phyloP scores from a whole-genome alignment of 2,113 vertebrate genomes.

The Phrynocephalus versicolor region DNA sequence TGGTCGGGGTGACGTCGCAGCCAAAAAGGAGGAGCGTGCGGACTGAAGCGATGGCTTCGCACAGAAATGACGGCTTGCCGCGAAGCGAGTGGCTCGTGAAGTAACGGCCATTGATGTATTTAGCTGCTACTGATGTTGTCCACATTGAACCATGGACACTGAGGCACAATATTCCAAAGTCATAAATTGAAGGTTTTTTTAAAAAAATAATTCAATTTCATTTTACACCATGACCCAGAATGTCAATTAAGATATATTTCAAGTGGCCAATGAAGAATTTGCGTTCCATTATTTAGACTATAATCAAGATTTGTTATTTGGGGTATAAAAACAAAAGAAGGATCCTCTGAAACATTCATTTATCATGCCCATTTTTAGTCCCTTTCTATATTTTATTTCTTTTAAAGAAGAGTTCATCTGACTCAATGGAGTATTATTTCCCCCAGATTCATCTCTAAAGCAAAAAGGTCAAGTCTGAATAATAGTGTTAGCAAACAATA shows the following conservation, averaged over 20 bases:
- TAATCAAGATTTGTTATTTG: not conserved
- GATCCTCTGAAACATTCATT: not conserved
- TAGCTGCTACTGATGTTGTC: too few relatives aligned
- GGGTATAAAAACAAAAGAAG: not conserved
- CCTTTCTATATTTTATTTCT: not conserved
- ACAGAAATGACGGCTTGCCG: too few relatives aligned
- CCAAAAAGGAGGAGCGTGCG: too few relatives aligned
- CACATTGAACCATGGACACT: too few relatives aligned
- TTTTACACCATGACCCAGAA: not conserved
- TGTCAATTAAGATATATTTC: not conserved
- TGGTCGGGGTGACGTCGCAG: too few relatives aligned
- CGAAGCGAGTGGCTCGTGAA: too few relatives aligned
- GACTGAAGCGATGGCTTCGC: too few relatives aligned
- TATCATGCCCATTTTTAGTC: rapidly evolving
- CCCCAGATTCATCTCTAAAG: not conserved
- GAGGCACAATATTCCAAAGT: too few relatives aligned
- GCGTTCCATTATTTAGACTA: not conserved
- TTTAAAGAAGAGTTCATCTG: not conserved
- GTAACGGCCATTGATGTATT: too few relatives aligned
- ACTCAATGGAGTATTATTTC: rapidly evolving
- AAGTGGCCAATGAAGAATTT: rapidly evolving
- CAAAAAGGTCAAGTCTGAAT: not conserved
- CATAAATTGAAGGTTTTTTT: too few relatives aligned
- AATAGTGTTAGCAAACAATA: not conserved
- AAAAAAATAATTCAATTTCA: not conserved